phyloP scores from a whole-genome alignment of 2,888 invertebrate genomes.

The Ptychoptera contaminata region DNA sequence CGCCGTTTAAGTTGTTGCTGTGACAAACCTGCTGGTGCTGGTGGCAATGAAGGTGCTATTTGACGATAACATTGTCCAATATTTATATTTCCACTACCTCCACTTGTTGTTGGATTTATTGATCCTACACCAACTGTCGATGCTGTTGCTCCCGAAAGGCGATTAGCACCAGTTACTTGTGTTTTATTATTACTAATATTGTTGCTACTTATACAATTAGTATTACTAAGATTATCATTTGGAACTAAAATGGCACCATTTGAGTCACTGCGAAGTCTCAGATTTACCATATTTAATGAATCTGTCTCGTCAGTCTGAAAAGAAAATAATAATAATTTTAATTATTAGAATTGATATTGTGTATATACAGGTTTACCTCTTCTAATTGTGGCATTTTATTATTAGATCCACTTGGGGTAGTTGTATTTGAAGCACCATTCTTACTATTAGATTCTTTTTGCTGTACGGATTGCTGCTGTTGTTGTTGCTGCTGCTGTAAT shows the following conservation, averaged over 20 bases:
- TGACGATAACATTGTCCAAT: constrained; percentile 14
- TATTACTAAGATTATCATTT: neutral
- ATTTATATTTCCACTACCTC: neutral
- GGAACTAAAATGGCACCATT: too few species aligned
- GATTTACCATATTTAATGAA: neutral
- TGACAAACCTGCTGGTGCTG: constrained; percentile 61
- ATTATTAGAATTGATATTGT: constrained; percentile 3
- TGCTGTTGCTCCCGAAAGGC: neutral
- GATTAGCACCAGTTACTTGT: neutral
- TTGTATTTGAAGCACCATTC: neutral
- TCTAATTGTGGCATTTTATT: constrained; percentile 66
- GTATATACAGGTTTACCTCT: constrained; percentile 59
- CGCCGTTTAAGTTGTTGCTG: constrained; percentile 77
- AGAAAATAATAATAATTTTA: constrained; percentile 3
- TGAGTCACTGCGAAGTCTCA: too few species aligned
- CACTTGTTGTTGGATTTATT: neutral
- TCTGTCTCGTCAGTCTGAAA: constrained; percentile 6
- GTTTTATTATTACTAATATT: constrained; percentile 1
- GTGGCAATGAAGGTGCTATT: constrained; percentile 52
- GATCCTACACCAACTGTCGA: neutral
- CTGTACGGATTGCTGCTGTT: constrained; percentile 10
- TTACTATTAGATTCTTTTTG: neutral
- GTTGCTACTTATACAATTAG: constrained; percentile 2
- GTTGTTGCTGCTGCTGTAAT: constrained; percentile 1
- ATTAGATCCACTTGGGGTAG: constrained; percentile 18